Percentiles rank a stretch among this genome's conserved stretches.
Conservation (phyloP, 2,797 vertebrate genomes). For the Falco rusticolus region DNA sequence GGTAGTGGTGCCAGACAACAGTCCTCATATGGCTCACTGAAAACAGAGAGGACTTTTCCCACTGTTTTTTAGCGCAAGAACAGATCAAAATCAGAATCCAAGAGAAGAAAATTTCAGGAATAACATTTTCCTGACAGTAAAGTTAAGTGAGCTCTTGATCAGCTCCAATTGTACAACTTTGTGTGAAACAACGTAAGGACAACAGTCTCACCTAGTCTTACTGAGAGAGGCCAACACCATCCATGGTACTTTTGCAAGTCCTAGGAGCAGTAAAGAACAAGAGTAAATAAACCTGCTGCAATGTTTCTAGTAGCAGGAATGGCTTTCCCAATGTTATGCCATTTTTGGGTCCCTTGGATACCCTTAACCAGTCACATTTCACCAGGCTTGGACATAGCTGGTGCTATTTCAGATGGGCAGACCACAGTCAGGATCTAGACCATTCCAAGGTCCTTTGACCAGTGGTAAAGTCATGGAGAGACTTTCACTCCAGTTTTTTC, state of each 20-base stretch:
- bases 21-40: not conserved
- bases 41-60: not conserved
- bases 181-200: not conserved
- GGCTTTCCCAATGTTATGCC: not conserved
- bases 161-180: not conserved
- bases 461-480: not conserved
- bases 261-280: not conserved
- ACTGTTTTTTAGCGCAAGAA: not conserved
- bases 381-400: not conserved
- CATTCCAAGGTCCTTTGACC: not conserved
- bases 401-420: not conserved
- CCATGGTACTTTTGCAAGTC: not conserved
- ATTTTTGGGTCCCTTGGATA: not conserved
- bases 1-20: not conserved
- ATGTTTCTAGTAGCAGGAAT: not conserved
- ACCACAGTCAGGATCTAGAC: not conserved
- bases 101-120: not conserved
- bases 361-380: not conserved
- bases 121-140: not conserved
- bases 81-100: not conserved
- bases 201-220: not conserved
- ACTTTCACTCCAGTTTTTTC: not conserved
- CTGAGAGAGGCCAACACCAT: not conserved
- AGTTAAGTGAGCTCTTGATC: not conserved
- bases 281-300: not conserved